Conservation (phyloP, 2,113 vertebrate genomes). For the Leptodactylus fuscus region DNA sequence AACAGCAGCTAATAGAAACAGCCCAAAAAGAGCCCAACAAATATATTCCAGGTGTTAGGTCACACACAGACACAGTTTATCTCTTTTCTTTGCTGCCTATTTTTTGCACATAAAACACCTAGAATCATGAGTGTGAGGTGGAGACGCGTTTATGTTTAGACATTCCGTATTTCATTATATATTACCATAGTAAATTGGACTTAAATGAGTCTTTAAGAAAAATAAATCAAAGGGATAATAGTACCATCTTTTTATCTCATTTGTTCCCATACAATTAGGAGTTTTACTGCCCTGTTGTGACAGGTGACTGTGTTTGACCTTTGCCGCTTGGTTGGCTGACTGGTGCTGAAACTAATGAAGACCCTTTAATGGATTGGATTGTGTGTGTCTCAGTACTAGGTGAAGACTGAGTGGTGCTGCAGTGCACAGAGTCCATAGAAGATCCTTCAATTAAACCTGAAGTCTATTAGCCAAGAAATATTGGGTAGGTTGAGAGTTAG, state of each 20-base stretch:
- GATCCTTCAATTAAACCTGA: slow-evolving; percentile 80
- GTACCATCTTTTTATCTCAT: slow-evolving; percentile 79
- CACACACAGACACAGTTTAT: background rate
- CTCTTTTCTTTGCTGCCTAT: background rate
- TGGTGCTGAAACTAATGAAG: slow-evolving; percentile 81
- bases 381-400: slow-evolving; percentile 72
- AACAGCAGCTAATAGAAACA: background rate
- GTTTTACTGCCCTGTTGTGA: slow-evolving; percentile 81
- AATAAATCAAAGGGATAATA: slow-evolving; percentile 79
- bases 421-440: slow-evolving; percentile 78
- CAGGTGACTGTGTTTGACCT: slow-evolving; percentile 82
- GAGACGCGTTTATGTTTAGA: background rate
- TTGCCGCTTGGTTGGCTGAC: slow-evolving; percentile 79
- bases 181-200: slow-evolving; percentile 76
- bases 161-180: slow-evolving; percentile 60
- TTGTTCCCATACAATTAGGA: slow-evolving; percentile 81
- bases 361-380: slow-evolving; percentile 80
- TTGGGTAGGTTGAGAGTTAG: slow-evolving; percentile 77
- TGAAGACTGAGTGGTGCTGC: slow-evolving; percentile 75
- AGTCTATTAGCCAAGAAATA: slow-evolving; percentile 81
- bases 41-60: background rate
- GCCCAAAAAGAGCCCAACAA: background rate
- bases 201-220: slow-evolving; percentile 79
- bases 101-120: slow-evolving; percentile 3
- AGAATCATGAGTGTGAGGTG: background rate